A percentile compares a stretch with the other conserved stretches of the same genome.
Evolutionary conservation across 2,888 invertebrate species (phyloP).

Genomic region (Netelia inedita): DNA sequence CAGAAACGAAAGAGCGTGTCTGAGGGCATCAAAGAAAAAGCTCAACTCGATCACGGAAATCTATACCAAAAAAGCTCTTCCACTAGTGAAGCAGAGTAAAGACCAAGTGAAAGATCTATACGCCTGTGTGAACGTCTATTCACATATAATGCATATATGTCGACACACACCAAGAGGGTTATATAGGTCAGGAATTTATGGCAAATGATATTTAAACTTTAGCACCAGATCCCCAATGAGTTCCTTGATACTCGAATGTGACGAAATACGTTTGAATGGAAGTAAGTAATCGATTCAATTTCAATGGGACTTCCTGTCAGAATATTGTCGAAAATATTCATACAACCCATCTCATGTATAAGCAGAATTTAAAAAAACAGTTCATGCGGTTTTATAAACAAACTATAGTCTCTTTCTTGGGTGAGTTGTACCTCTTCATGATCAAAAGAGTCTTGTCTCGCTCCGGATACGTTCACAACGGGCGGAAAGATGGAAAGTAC

Average conservation of each 20-base stretch:
- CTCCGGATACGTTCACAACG: slow-evolving; percentile 25
- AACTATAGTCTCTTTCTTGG: slow-evolving; percentile 11
- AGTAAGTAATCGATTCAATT: too few relatives aligned
- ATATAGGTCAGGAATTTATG: not conserved
- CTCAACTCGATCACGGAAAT: slow-evolving; percentile 37
- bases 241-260: not conserved
- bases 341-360: not conserved
- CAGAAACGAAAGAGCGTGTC: slow-evolving; percentile 34
- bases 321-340: not conserved
- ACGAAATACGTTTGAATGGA: not conserved
- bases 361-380: slow-evolving; percentile 5
- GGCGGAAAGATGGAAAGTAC: not conserved
- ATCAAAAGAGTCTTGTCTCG: slow-evolving; percentile 48
- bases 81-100: slow-evolving; percentile 22
- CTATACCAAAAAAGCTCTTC: slow-evolving; percentile 43
- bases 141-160: too few relatives aligned
- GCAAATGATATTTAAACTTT: not conserved
- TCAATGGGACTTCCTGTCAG: not conserved
- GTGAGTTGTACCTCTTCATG: slow-evolving; percentile 2
- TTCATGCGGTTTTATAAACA: slow-evolving; percentile 25
- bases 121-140: not conserved
- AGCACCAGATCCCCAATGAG: not conserved
- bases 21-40: slow-evolving; percentile 40
- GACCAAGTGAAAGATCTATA: slow-evolving; percentile 30
- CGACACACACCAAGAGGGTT: not conserved